Evolutionary conservation across 92 coral and sea anemone genomes (phyloP).

Genomic region (Diadumene lineata): DNA sequence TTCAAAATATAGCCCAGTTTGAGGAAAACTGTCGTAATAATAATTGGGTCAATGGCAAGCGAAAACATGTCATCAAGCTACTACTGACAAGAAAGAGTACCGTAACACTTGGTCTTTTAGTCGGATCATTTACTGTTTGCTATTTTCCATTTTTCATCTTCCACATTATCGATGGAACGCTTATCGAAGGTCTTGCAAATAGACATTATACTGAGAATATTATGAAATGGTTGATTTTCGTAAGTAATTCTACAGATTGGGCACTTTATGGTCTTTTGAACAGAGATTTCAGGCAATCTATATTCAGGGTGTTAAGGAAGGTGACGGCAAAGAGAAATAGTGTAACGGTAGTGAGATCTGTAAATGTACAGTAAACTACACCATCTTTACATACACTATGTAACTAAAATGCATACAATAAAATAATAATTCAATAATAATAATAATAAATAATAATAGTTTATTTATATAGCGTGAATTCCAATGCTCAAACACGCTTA

Average conservation of each 20-base stretch:
- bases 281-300: constrained; percentile 27
- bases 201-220: constrained; percentile 26
- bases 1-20: constrained; percentile 9
- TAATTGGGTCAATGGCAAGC: constrained; percentile 4
- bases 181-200: constrained; percentile 16
- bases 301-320: constrained; percentile 2
- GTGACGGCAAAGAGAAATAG: constrained; percentile 8
- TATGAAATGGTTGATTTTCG: constrained; percentile 44
- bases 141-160: constrained; percentile 44
- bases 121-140: constrained; percentile 34
- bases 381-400: not conserved
- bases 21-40: constrained; percentile 7
- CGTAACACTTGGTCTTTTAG: constrained; percentile 40
- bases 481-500: too few relatives aligned
- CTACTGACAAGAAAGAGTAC: constrained; percentile 19
- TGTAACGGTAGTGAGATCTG: not conserved
- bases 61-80: not conserved
- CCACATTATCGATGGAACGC: constrained; percentile 30
- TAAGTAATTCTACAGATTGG: constrained; percentile 48
- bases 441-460: too few relatives aligned
- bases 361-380: not conserved
- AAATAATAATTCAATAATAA: too few relatives aligned
- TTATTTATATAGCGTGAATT: too few relatives aligned
- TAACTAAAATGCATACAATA: too few relatives aligned
- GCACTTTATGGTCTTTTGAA: constrained; percentile 49